Evolutionary conservation across 2,888 invertebrate species (phyloP), one percentile per base, ranked within the genome.

Genomic region (Galeopsomyia nigrocyanea): DNA sequence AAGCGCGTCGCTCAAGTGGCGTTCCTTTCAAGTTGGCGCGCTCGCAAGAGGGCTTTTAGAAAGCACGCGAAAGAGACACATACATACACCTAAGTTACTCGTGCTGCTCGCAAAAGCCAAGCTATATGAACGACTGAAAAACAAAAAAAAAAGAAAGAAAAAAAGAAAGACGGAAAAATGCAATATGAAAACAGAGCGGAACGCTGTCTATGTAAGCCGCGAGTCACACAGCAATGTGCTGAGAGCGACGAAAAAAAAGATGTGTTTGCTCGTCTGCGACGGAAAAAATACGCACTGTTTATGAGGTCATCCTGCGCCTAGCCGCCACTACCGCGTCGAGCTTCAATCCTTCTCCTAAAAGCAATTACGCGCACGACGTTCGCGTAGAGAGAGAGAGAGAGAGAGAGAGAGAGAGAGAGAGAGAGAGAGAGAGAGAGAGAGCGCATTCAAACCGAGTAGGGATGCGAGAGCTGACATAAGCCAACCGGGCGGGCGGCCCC

Each of bases 191-290:
- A 86, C 83, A 83, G 39, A 10, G 39, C 7, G 10, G 10, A 13
- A 1, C 39, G 39, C 39, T 83, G 81, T 82, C 82, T 82, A 79
- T 39, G 80, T 82, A 83, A 86, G 83, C 86, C 82, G 80, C 77
- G 80, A 78, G 80, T 83, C 80, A 86, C 80, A 86, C 84, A 85
- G 81, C 81, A 85, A 85, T 86, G 84, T 84, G 86, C 85, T 84
- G 86, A 85, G 84, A 58, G 46, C 47, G 26, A 57, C 39, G 16
- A 60, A 49, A 49, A 61, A 22, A 19, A 17, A 62, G 47, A 55
- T 46, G 73, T 72, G 67, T 68, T 73, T 68, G 60, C 46, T 47
- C 67, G 55, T 55, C 53, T 61, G 65, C 55, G 49, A 55, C 46
- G 56, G 55, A 62, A 58, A 66, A 72, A 71, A 62, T 66, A 39